Percentiles rank a stretch among this genome's conserved stretches.
Evolutionary conservation across 2,113 vertebrate species (phyloP).

Genomic region (Colius striatus): DNA sequence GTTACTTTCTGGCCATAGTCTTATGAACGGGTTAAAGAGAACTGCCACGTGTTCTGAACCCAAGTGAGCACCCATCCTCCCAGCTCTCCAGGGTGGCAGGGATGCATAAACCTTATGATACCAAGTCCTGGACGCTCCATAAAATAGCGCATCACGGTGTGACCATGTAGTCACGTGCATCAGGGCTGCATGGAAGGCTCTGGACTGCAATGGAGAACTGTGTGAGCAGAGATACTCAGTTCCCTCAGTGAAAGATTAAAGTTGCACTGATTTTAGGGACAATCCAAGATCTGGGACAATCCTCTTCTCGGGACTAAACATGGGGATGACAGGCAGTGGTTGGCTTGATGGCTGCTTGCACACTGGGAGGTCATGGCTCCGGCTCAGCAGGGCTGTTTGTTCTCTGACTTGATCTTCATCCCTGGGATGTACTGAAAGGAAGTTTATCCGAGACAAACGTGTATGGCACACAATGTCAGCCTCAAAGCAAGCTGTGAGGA

Average conservation of each 20-base stretch:
- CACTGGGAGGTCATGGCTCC: not conserved
- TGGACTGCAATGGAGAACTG: not conserved
- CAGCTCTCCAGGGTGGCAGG: not conserved
- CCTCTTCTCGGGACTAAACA: not conserved
- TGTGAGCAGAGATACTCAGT: not conserved
- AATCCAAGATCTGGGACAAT: not conserved
- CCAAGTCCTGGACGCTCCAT: not conserved
- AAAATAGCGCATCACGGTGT: not conserved
- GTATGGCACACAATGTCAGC: slow-evolving; percentile 4
- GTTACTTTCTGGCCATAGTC: not conserved
- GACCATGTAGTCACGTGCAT: accelerated
- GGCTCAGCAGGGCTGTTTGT: not conserved
- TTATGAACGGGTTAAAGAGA: not conserved
- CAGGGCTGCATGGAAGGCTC: not conserved
- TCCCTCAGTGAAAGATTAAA: not conserved
- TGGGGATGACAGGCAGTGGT: not conserved
- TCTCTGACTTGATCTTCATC: slow-evolving; percentile 10
- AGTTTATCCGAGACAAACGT: not conserved
- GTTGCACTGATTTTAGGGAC: not conserved
- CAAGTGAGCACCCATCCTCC: not conserved
- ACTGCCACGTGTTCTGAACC: not conserved
- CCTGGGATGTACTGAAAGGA: not conserved
- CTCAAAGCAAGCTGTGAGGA: not conserved
- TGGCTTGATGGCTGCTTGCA: not conserved
- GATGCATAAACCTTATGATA: not conserved